A percentile compares a stretch with the other conserved stretches of the same genome.
Evolutionary conservation across 2,888 invertebrate genomes (phyloP).

Genomic region (Drosophila flavopinicola): DNA sequence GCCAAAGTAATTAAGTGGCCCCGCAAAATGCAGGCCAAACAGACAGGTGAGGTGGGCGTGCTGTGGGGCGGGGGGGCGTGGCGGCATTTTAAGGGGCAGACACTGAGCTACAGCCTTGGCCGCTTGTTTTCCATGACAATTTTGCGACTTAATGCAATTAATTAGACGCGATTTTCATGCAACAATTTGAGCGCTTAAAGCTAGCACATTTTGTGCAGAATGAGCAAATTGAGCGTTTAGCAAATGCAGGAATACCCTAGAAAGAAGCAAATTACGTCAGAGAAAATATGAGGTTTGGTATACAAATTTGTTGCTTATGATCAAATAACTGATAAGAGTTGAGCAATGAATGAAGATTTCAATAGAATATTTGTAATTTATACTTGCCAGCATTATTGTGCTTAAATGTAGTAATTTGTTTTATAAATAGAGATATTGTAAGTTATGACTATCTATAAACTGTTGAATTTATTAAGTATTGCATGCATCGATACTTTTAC

Average conservation of each 20-base stretch:
- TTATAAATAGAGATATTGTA: too few species aligned
- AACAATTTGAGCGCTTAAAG: slow-evolving; percentile 17
- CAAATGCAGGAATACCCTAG: not conserved
- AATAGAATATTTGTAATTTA: too few species aligned
- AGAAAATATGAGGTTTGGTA: not conserved
- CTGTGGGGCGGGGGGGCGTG: too few species aligned
- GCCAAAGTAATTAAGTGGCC: slow-evolving; percentile 62
- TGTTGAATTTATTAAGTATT: too few species aligned
- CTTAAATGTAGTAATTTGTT: too few species aligned
- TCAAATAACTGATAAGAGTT: too few species aligned
- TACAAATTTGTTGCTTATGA: too few species aligned
- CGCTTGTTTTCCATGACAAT: slow-evolving; percentile 43
- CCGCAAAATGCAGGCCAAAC: slow-evolving; percentile 31
- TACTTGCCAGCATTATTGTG: too few species aligned
- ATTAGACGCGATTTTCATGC: slow-evolving; percentile 44
- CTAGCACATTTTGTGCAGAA: slow-evolving; percentile 14
- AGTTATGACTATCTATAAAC: too few species aligned
- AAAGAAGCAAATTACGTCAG: not conserved
- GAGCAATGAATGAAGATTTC: too few species aligned
- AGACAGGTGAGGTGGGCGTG: slow-evolving; percentile 2
- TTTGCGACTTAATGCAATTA: slow-evolving; percentile 48
- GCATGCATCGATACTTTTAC: not conserved
- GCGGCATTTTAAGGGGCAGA: not conserved
- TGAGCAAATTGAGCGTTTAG: not conserved
- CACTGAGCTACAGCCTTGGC: slow-evolving; percentile 18